phyloP scores from a whole-genome alignment of 2,888 invertebrate species.

The Spisula solida region DNA sequence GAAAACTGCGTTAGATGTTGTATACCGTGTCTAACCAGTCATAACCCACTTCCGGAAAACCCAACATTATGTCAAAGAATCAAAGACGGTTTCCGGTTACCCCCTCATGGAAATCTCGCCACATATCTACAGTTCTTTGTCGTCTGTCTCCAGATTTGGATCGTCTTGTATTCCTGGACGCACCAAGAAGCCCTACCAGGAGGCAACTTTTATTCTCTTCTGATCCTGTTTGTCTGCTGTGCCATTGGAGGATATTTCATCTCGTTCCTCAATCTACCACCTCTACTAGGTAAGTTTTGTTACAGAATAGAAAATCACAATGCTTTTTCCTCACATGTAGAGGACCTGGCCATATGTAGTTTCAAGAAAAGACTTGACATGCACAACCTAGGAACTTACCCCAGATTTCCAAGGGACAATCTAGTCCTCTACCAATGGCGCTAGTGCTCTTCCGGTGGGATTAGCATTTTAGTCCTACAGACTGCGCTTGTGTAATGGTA shows the following conservation, averaged over 20 bases:
- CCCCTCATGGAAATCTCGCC: conserved; percentile 78
- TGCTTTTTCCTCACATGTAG: no score
- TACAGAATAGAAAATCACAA: not conserved
- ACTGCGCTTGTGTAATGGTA: no score
- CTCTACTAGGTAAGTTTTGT: conserved; percentile 75
- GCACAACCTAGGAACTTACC: no score
- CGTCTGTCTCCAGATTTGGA: conserved; percentile 76
- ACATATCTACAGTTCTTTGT: conserved; percentile 71
- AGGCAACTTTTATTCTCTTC: conserved; percentile 80
- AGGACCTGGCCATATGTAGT: not conserved
- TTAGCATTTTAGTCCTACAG: no score
- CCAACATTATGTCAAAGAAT: conserved; percentile 66
- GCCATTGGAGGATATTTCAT: conserved; percentile 78
- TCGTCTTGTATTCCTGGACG: conserved; percentile 72
- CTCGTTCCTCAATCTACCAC: conserved; percentile 76
- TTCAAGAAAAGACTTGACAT: not conserved
- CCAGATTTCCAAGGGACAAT: no score
- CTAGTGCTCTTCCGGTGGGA: no score
- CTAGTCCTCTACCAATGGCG: no score
- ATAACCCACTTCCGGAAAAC: conserved; percentile 76
- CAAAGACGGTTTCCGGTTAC: conserved; percentile 74
- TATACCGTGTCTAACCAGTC: conserved; percentile 72
- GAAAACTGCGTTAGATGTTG: conserved; percentile 52
- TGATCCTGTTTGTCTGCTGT: conserved; percentile 77
- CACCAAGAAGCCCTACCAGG: conserved; percentile 77